Evolutionary conservation across 1,140 invertebrate genomes (phyloP).

Genomic region (Philaenus spumarius): DNA sequence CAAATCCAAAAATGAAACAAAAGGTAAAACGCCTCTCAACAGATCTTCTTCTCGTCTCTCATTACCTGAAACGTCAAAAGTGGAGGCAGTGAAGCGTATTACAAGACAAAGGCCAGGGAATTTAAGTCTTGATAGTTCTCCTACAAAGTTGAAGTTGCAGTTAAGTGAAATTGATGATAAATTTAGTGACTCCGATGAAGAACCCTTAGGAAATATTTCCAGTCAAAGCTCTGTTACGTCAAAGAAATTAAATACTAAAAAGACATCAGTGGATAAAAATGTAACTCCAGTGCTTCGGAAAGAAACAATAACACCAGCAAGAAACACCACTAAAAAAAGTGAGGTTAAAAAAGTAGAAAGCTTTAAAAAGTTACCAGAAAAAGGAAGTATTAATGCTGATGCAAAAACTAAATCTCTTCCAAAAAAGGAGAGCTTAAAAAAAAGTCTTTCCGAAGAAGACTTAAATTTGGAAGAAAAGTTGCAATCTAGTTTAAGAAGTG

Average conservation of each 20-base stretch:
- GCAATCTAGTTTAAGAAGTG: too few species aligned
- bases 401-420: too few species aligned
- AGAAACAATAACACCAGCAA: conserved; percentile 2
- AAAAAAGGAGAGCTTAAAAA: too few species aligned
- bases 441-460: too few species aligned
- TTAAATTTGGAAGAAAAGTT: too few species aligned
- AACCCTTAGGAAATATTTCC: conserved; percentile 27
- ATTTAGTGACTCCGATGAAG: conserved; percentile 26
- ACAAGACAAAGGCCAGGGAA: conserved; percentile 15
- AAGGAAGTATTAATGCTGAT: background rate
- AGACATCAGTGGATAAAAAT: background rate
- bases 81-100: background rate
- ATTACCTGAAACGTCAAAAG: too few species aligned
- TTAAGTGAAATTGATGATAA: conserved; percentile 13
- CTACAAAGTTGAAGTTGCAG: conserved; percentile 4
- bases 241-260: background rate
- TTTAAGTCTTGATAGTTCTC: background rate
- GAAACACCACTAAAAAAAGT: background rate
- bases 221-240: background rate
- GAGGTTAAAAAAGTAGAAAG: background rate
- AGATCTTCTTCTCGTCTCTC: too few species aligned
- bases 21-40: background rate
- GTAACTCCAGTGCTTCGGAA: background rate
- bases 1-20: conserved; percentile 17
- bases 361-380: background rate